Evolutionary conservation across 2,797 vertebrate species (phyloP), one percentile per base, ranked within the genome.

Genomic region (Clarias laeviceps): DNA sequence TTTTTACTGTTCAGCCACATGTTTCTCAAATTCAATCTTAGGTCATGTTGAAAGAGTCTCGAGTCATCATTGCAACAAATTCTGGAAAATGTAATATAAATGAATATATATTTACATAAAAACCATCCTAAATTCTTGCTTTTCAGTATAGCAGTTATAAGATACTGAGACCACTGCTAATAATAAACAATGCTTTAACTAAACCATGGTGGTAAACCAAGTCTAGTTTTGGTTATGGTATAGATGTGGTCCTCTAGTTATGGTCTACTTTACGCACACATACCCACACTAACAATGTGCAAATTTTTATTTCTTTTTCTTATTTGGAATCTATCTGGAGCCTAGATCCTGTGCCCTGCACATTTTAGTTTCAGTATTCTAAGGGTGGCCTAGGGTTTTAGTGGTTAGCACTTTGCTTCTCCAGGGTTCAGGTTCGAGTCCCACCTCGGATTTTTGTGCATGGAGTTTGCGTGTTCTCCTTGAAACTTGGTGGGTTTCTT

Each of bases 1-100:
- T 50, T 50, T 78, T 50, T 18, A 18, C 37, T 66, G 29, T 24
- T 37, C 17, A 66, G 34, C 22, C 32, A 59, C 3, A 57, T 57
- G 22, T 27, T 37, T 73, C 24, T 50, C 40, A 22, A n/a, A 18
- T 68, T 45, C 24, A 59, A n/a, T 80, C 80, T 92, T 91, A 91
- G 57, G 88, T 93, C 91, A 95, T 91, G 90, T 57, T 77, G 54
- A 77, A 80, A 65, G 59, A 50, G 59, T 80, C 61, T 50, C n/a
- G 34, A 27, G 29, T 83, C 12, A 73, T 88, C 76, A 61, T 78
- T 32, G 76, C 54, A 59, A 78, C 29, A 78, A 61, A 61, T 59
- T 37, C 57, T 78, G 50, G 4, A 61, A 59, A 78, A 78, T 61
- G 1, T 24, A 24, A 37, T 40, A 40, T 40, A 40, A 40, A 40